Conservation (phyloP, 2,888 invertebrate species). For the Taphrorychus bicolor region DNA sequence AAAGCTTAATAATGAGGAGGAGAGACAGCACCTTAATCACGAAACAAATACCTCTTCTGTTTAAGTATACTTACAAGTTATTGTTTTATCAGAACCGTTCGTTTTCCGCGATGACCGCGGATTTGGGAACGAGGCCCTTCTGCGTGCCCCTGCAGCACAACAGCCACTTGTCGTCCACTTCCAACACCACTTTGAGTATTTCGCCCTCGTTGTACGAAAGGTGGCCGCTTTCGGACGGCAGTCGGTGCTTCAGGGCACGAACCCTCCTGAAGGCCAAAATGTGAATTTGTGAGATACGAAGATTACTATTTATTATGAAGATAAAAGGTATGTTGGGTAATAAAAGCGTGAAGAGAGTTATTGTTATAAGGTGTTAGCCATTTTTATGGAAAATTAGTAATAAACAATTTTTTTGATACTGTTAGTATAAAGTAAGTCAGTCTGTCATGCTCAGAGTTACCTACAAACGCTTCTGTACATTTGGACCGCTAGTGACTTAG, state of each 20-base stretch:
- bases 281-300: no score
- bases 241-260: slow-evolving; percentile 74
- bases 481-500: slow-evolving; percentile 4
- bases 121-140: slow-evolving; percentile 77
- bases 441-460: slow-evolving; percentile 4
- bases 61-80: neutral
- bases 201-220: slow-evolving; percentile 81
- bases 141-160: slow-evolving; percentile 78
- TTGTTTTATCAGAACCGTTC: slow-evolving; percentile 35
- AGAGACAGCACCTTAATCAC: neutral
- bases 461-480: neutral
- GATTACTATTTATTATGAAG: no score
- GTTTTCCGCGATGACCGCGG: slow-evolving; percentile 67
- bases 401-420: no score
- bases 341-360: no score
- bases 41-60: neutral
- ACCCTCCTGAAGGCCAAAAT: slow-evolving; percentile 71
- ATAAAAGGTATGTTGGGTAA: no score
- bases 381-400: no score
- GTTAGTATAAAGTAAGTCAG: no score
- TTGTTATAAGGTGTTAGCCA: no score
- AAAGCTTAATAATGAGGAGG: neutral
- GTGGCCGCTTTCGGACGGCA: slow-evolving; percentile 80
- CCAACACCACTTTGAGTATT: slow-evolving; percentile 73
- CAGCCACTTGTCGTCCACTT: slow-evolving; percentile 78